Conservation (phyloP, 2,797 vertebrate species). For the Sebastes aleutianus region DNA sequence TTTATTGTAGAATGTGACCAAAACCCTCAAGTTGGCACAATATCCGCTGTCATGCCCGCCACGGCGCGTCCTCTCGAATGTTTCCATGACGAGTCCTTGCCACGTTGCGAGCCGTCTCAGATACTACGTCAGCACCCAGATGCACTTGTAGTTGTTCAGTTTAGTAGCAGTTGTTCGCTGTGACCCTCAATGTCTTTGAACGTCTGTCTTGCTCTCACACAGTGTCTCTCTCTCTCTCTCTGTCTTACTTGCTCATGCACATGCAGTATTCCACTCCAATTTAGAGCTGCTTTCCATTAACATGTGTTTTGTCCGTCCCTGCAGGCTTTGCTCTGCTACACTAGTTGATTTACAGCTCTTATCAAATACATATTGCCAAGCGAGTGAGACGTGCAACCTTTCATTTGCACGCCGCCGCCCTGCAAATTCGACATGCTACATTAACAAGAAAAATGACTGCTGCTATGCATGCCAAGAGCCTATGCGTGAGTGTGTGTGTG, state of each 20-base stretch:
- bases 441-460: conserved; percentile 86
- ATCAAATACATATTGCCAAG: conserved; percentile 84
- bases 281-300: conserved; percentile 64
- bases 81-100: background rate
- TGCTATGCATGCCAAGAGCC: conserved; percentile 70
- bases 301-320: conserved; percentile 70
- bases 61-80: background rate
- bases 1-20: too few species aligned
- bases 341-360: conserved; percentile 78
- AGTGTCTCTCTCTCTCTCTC: background rate
- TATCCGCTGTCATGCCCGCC: background rate
- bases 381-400: conserved; percentile 88
- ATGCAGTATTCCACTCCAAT: conserved; percentile 33
- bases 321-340: conserved; percentile 65
- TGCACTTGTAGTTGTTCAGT: too few species aligned
- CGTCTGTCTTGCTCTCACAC: background rate
- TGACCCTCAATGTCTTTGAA: background rate
- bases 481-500: background rate
- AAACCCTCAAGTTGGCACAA: background rate
- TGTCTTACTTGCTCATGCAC: background rate
- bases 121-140: background rate
- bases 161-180: too few species aligned
- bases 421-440: conserved; percentile 85
- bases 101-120: background rate
- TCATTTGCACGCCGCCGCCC: conserved; percentile 83